phyloP scores from a whole-genome alignment of 2,888 invertebrate species.

The Eristalis intricaria region DNA sequence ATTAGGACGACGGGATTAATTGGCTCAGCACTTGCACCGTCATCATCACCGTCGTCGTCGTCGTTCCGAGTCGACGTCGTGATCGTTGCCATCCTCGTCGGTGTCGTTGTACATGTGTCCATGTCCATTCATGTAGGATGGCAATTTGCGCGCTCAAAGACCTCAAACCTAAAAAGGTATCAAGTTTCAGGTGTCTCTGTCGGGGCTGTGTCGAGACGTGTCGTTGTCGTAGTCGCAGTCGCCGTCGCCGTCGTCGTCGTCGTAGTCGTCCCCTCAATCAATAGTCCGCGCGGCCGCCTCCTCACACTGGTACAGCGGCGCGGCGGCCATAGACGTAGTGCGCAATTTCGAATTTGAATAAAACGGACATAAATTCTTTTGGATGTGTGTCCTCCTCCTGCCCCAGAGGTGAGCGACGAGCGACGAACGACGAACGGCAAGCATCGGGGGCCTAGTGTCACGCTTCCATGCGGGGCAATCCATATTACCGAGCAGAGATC shows the following conservation, averaged over 20 bases:
- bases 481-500: slow-evolving; percentile 59
- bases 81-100: slow-evolving; percentile 17
- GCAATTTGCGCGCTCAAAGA: slow-evolving; percentile 34
- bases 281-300: no score
- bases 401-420: not conserved
- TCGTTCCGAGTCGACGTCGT: slow-evolving; percentile 1
- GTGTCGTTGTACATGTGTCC: not conserved
- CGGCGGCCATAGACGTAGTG: slow-evolving; percentile 7
- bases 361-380: slow-evolving; percentile 58
- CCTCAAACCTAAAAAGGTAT: slow-evolving; percentile 50
- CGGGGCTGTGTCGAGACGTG: slow-evolving; percentile 30
- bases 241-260: not conserved
- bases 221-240: not conserved
- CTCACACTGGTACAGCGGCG: slow-evolving; percentile 5
- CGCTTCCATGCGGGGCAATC: slow-evolving; percentile 68
- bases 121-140: slow-evolving; percentile 34
- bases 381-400: slow-evolving; percentile 51
- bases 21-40: slow-evolving; percentile 70
- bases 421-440: no score
- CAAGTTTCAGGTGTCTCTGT: slow-evolving; percentile 67
- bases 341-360: slow-evolving; percentile 60
- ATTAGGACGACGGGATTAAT: slow-evolving; percentile 70
- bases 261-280: not conserved
- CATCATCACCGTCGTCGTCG: slow-evolving; percentile 47
- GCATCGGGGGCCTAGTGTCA: slow-evolving; percentile 58